A percentile compares a stretch with the other conserved stretches of the same genome.
Conservation (phyloP, 2,888 invertebrate species). For the Heteromurus nitidus region DNA sequence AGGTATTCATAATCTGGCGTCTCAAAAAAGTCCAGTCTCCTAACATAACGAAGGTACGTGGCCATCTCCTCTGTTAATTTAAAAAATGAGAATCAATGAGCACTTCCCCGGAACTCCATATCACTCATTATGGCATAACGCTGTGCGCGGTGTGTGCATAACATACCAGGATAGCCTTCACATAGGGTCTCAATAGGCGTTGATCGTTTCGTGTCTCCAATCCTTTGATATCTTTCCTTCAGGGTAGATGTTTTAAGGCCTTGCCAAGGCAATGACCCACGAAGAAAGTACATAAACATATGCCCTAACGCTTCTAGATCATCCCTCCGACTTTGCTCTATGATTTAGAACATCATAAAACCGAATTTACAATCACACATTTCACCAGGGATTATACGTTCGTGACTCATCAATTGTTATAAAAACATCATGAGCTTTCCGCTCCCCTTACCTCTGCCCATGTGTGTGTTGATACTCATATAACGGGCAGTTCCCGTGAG, state of each 20-base stretch:
- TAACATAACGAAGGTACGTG: conserved; percentile 97
- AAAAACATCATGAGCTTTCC: not conserved
- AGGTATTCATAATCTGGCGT: conserved; percentile 99
- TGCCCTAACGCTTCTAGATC: conserved; percentile 99
- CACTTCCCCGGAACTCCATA: too few relatives aligned
- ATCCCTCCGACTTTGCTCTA: conserved; percentile 99
- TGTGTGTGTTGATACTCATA: conserved; percentile 99
- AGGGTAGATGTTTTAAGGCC: conserved; percentile 99
- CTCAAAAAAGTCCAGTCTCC: conserved; percentile 98
- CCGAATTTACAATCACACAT: not conserved
- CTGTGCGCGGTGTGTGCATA: too few relatives aligned
- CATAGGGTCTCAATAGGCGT: conserved; percentile 96
- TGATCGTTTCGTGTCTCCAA: conserved; percentile 99
- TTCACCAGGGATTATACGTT: not conserved
- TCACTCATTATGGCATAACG: too few relatives aligned
- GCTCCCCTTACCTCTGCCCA: conserved; percentile 92
- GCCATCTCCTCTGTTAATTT: conserved; percentile 99
- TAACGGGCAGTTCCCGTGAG: conserved; percentile 99
- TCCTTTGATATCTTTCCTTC: conserved; percentile 99
- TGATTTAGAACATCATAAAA: conserved; percentile 62
- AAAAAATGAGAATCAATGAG: too few relatives aligned
- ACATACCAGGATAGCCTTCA: conserved; percentile 81
- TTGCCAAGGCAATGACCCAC: conserved; percentile 94
- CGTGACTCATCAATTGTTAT: not conserved
- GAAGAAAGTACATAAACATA: conserved; percentile 99